Evolutionary conservation across 2,888 invertebrate species (phyloP).

Genomic region (Teleiodes luculella): DNA sequence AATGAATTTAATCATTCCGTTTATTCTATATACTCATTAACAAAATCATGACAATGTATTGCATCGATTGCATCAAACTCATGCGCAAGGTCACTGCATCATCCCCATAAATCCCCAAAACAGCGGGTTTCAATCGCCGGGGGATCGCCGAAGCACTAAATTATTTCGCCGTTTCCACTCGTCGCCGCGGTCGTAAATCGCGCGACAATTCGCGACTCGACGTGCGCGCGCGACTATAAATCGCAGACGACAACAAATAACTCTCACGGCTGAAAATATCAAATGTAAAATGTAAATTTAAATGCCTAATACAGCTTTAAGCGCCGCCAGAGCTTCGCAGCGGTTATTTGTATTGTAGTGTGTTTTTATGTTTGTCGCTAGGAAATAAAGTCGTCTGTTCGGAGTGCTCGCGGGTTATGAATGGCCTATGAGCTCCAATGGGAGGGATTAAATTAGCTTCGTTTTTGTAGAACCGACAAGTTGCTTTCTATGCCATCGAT

Average conservation of each 20-base stretch:
- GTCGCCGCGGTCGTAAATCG: slow-evolving; percentile 65
- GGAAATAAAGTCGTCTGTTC: slow-evolving; percentile 74
- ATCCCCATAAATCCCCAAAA: not conserved
- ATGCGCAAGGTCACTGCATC: slow-evolving; percentile 3
- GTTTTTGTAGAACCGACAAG: slow-evolving; percentile 28
- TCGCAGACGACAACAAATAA: slow-evolving; percentile 59
- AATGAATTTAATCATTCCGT: too few species aligned
- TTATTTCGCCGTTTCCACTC: slow-evolving; percentile 48
- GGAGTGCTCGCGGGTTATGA: slow-evolving; percentile 57
- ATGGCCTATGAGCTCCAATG: slow-evolving; percentile 63
- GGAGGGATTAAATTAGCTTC: slow-evolving; percentile 32
- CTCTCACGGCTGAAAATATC: slow-evolving; percentile 74
- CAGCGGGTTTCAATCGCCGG: slow-evolving; percentile 8
- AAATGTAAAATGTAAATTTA: slow-evolving; percentile 76
- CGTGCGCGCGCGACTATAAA: slow-evolving; percentile 63
- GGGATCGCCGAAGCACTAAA: slow-evolving; percentile 3
- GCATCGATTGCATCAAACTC: not conserved
- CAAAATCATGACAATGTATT: too few species aligned
- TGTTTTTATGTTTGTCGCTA: slow-evolving; percentile 70
- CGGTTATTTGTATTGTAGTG: slow-evolving; percentile 67
- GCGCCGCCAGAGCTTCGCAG: not conserved
- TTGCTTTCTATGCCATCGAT: not conserved
- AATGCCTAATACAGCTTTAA: slow-evolving; percentile 43
- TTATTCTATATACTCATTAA: too few species aligned
- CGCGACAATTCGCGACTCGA: slow-evolving; percentile 47